Evolutionary conservation across 2,113 vertebrate species (phyloP).

Genomic region (Heterotis niloticus): DNA sequence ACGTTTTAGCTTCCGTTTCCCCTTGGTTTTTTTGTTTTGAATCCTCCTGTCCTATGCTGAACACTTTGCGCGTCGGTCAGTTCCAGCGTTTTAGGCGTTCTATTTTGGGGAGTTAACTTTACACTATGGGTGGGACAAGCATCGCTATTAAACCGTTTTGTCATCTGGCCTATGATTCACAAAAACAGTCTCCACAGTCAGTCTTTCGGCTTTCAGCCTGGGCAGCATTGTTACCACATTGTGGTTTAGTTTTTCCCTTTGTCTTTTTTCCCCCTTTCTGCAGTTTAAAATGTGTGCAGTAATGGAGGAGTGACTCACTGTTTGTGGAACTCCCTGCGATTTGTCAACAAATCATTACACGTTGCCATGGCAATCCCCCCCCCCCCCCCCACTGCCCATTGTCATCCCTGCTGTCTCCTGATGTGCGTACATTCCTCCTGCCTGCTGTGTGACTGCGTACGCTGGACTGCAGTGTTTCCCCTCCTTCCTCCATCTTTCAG

Average conservation of each 20-base stretch:
- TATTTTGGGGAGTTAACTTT: no score
- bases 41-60: no score
- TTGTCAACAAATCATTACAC: conserved; percentile 31
- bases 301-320: conserved; percentile 49
- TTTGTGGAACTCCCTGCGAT: conserved; percentile 45
- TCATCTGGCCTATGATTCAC: no score
- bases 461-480: conserved; percentile 10
- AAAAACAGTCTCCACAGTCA: neutral
- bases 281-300: conserved; percentile 24
- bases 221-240: conserved; percentile 6
- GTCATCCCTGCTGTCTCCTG: neutral
- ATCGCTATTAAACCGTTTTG: conserved; percentile 19
- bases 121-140: no score
- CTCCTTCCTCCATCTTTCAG: conserved; percentile 20
- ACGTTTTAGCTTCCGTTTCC: no score
- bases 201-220: neutral
- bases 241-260: conserved; percentile 23
- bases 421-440: neutral
- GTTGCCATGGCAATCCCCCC: conserved; percentile 51
- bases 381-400: conserved; percentile 12
- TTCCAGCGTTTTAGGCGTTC: no score
- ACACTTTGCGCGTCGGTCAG: no score
- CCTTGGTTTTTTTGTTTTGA: no score
- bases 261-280: conserved; percentile 38
- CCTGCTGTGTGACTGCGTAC: neutral